Conservation (phyloP, 2,113 vertebrate genomes). For the Rhabdornis inornatus region DNA sequence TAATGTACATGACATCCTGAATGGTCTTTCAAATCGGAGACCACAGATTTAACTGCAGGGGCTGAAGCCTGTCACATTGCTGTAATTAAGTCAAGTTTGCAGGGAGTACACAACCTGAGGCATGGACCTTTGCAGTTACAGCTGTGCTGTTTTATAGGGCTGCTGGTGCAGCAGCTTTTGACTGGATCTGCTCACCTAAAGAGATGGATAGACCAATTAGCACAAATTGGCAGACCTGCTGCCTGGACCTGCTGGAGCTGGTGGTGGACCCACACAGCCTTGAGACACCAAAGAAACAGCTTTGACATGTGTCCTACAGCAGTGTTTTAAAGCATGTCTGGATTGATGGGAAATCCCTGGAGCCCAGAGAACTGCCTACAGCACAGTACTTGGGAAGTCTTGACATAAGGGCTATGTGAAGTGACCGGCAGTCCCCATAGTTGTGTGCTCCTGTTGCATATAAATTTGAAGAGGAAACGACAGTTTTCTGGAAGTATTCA, state of each 20-base stretch:
- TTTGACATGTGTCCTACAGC: accelerated
- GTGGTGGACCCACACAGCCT: neutral
- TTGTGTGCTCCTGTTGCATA: neutral
- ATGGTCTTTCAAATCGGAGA: neutral
- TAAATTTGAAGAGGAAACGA: neutral
- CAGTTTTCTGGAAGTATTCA: neutral
- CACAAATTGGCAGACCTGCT: neutral
- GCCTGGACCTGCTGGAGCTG: neutral
- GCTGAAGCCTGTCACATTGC: accelerated
- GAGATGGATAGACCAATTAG: neutral
- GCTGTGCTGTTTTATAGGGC: neutral
- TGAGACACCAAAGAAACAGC: neutral
- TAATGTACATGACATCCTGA: neutral
- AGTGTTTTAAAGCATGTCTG: neutral
- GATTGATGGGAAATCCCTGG: neutral
- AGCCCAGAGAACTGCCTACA: neutral
- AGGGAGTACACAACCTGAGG: neutral
- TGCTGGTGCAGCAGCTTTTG: neutral
- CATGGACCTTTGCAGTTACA: accelerated
- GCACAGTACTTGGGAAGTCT: neutral
- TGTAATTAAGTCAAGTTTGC: neutral
- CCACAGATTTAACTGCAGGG: neutral
- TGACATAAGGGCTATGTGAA: neutral
- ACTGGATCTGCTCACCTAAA: neutral
- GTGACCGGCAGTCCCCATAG: neutral